Evolutionary conservation across 2,113 vertebrate genomes (phyloP), one percentile per base, ranked within the genome.

Genomic region (Bubo scandiacus): DNA sequence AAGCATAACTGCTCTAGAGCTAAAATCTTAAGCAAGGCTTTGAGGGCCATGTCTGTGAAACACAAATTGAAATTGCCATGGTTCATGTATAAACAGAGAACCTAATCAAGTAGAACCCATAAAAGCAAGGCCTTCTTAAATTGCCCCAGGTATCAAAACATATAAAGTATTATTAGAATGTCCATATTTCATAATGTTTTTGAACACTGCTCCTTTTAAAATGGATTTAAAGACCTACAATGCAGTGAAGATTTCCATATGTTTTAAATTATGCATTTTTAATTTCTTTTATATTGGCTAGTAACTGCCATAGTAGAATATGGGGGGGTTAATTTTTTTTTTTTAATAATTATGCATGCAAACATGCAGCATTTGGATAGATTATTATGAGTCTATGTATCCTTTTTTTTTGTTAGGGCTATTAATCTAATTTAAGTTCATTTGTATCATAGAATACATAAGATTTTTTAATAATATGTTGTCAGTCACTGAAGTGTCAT

Each of bases 1-100:
- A 97, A 96, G 58, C 58, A 85, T 98, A 97, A 98, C 98, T 97
- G 97, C 87, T 96, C 88, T 62, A 84, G 78, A 97, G 78, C 79
- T 94, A 92, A 98, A 97, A 96, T 96, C 90, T 96, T 96, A 93
- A 97, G 57, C 52, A 86, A 97, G 86, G 51, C 51, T 96, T 88
- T 94, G 38, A 95, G 74, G 71, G 43, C 66, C 36, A 51, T 72
- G 70, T 81, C 80, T 91, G 49, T 77, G 86, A 97, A 98, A 95
- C 96, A 63, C 47, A 95, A 97, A 97, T 96, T 96, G 86, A 95
- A 96, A 86, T 92, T 94, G 54, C 47, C 32, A 71, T 71, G 58
- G 20, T 96, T 97, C 67, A 32, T 79, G 49, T 88, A 83, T 59
- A 97, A 97, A 97, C 80, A 96, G 67, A 93, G 59, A 96, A 92